Percentiles rank a stretch among this genome's conserved stretches.
These are phyloP conservation scores for Tineola bisselliella DNA, from an alignment of 2,888 invertebrate genomes.

Conservation along the genomic window DNA sequence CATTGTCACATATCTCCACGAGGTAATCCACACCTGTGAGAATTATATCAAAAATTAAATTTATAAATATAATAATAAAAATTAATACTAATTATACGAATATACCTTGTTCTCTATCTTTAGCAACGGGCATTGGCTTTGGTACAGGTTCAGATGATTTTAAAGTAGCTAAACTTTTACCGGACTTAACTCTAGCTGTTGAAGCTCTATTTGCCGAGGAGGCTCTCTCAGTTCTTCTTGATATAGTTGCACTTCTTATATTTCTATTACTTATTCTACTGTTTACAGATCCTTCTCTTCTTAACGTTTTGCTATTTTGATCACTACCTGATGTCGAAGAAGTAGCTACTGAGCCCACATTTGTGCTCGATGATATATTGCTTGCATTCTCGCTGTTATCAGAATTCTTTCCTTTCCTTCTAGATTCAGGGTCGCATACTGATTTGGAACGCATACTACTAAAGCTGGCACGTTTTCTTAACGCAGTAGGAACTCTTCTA, in stretches of 20 bases:
- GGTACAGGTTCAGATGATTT: conserved; percentile 62
- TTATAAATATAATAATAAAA: too few relatives aligned
- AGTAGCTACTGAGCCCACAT: conserved; percentile 48
- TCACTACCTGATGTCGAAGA: conserved; percentile 61
- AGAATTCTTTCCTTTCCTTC: conserved; percentile 40
- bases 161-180: conserved; percentile 54
- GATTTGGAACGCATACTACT: conserved; percentile 54
- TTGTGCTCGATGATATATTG: conserved; percentile 53
- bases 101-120: conserved; percentile 79
- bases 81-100: too few relatives aligned
- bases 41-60: too few relatives aligned
- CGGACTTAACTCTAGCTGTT: conserved; percentile 70
- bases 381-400: conserved; percentile 55
- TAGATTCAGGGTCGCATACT: conserved; percentile 58
- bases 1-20: conserved; percentile 85
- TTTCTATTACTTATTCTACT: conserved; percentile 46
- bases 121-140: conserved; percentile 57
- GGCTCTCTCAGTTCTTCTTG: conserved; percentile 51
- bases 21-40: conserved; percentile 84
- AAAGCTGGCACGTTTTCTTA: conserved; percentile 49
- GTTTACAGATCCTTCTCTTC: conserved; percentile 49
- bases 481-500: conserved; percentile 49
- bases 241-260: conserved; percentile 60
- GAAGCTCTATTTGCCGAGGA: conserved; percentile 69
- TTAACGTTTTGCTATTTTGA: conserved; percentile 43